Evolutionary conservation across 2,797 vertebrate genomes (phyloP).

Genomic region (Enteromius treurensis): DNA sequence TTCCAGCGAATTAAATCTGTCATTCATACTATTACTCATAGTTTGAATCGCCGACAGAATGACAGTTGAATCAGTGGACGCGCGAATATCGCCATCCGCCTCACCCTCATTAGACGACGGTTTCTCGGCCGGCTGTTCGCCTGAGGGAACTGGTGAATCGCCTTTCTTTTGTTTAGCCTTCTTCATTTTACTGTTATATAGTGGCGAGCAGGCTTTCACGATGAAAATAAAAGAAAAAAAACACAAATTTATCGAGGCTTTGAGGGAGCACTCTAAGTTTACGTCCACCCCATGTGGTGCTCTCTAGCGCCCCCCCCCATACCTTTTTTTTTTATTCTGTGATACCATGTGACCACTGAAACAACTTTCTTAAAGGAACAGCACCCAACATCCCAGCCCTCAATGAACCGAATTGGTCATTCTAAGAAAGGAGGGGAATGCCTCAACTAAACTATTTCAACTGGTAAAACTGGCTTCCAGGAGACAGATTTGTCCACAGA

Average conservation of each 20-base stretch:
- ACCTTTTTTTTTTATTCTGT: no score
- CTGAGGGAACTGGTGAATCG: not conserved
- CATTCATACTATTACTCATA: not conserved
- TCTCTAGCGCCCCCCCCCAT: not conserved
- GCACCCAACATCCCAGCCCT: no score
- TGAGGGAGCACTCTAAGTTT: not conserved
- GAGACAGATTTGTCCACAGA: no score
- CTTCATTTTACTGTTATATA: not conserved
- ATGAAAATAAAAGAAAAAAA: not conserved
- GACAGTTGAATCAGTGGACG: not conserved
- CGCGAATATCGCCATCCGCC: not conserved
- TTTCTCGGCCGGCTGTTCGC: not conserved
- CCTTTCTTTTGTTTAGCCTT: not conserved
- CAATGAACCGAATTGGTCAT: no score
- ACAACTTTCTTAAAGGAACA: no score
- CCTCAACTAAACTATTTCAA: no score
- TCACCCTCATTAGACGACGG: not conserved
- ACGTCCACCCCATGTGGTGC: not conserved
- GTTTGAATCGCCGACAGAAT: not conserved
- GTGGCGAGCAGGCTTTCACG: not conserved
- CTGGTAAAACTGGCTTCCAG: no score
- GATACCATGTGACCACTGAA: no score
- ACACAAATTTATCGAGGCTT: not conserved
- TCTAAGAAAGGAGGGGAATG: no score
- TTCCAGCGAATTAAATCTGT: not conserved